Base-by-base conservation (phyloP, 2,113 vertebrate species). In the Petromus typicus region DNA sequence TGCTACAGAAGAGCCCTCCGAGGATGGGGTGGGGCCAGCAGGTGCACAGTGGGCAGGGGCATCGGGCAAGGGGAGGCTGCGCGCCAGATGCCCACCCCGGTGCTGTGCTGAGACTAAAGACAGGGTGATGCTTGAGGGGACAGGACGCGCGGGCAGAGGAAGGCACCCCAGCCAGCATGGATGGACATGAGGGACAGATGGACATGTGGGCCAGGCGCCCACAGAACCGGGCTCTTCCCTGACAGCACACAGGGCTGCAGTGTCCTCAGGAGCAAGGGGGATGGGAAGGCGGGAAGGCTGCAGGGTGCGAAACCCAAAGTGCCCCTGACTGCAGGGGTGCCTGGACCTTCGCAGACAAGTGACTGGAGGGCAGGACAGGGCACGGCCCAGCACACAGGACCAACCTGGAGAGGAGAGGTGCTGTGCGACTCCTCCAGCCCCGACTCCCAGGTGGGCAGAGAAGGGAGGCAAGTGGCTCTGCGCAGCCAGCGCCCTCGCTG, bases 171-270 rank as follows among this genome's bases (percentile, higher is more conserved):
- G 13, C 2, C 8, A 8, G n/a, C 14, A 8, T 8, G 66, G 22
- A 12, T 12, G 5, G 40, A 71, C 32, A 22, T 4, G 9, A 59
- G 11, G 4, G 10, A 8, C 0, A 0, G 43, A 66, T 40, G 14
- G 76, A 54, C 20, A 11, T 10, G 37, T 73, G 34, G 23, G 14
- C 40, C 25, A 34, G 48, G 34, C 3, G n/a, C 7, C 48, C 57
- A 2, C 16, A 20, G 43, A 32, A 8, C 12, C 18, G 17, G 40
- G 25, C 13, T 63, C 80, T 86, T 89, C 30, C 14, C 34, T 13
- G 30, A 8, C 13, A 16, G 30, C 10, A 5, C 51, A 14, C 27
- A 34, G 5, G 7, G 25, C 12, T 57, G 45, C 63, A 45, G 14
- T 32, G 4, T 67, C 76, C 45, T 59, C 56, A 32, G 43, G 16